phyloP scores from a whole-genome alignment of 2,888 invertebrate species.

The Drosophila stalkeri region DNA sequence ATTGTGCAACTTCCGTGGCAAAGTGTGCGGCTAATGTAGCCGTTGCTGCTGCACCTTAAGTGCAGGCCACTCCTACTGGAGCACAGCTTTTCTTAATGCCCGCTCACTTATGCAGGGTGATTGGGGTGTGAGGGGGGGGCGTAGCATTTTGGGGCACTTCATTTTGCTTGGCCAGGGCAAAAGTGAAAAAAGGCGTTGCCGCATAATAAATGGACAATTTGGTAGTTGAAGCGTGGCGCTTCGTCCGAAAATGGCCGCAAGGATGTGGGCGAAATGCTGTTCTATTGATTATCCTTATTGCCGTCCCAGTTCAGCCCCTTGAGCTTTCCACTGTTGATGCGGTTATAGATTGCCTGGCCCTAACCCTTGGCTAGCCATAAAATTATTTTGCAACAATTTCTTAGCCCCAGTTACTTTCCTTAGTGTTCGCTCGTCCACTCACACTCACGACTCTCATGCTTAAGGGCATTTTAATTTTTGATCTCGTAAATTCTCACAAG shows the following conservation, averaged over 20 bases:
- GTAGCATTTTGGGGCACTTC: conserved; percentile 63
- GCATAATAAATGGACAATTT: conserved; percentile 83
- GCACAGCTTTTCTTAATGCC: conserved; percentile 76
- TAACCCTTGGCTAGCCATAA: conserved; percentile 73
- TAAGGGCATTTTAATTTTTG: conserved; percentile 80
- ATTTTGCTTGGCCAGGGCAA: conserved; percentile 65
- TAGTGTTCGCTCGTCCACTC: not conserved
- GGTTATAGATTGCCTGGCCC: conserved; percentile 74
- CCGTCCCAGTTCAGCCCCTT: conserved; percentile 27
- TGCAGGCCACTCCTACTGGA: conserved; percentile 52
- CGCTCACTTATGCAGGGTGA: conserved; percentile 38
- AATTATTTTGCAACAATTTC: conserved; percentile 81
- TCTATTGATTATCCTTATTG: conserved; percentile 42
- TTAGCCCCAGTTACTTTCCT: conserved; percentile 57
- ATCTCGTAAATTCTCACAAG: conserved; percentile 81
- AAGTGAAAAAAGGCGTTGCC: conserved; percentile 82
- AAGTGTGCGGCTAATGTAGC: conserved; percentile 76
- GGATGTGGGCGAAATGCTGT: conserved; percentile 65
- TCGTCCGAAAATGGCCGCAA: conserved; percentile 67
- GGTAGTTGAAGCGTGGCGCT: conserved; percentile 76
- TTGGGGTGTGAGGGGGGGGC: conserved; percentile 29
- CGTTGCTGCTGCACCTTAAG: conserved; percentile 77
- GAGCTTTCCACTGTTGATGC: conserved; percentile 54
- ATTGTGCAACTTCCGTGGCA: conserved; percentile 79
- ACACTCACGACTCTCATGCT: conserved; percentile 25